These are phyloP conservation scores for Actinernus sp. DNA, from an alignment of 92 coral and sea anemone species.

Conservation along the genomic window DNA sequence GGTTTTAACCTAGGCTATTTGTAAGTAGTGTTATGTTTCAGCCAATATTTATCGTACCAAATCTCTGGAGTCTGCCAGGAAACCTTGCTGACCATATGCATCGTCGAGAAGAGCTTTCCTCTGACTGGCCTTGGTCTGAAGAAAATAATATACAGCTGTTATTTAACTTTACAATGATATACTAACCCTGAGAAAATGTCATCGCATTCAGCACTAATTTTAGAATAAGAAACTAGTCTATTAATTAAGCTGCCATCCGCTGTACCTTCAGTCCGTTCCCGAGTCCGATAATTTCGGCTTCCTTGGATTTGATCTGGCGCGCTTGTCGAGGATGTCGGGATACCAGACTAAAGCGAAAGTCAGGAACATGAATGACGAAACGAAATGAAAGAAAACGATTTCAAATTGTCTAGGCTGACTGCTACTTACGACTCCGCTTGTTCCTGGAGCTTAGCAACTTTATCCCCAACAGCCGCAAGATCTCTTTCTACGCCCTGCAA, in stretches of 20 bases:
- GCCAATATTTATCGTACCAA: no score
- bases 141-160: background rate
- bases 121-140: conserved; percentile 71
- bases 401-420: background rate
- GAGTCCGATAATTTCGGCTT: conserved; percentile 73
- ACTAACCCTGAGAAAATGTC: no score
- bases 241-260: no score
- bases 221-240: no score
- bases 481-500: conserved; percentile 91
- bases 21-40: no score
- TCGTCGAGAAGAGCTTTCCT: conserved; percentile 83
- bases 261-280: conserved; percentile 84
- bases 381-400: background rate
- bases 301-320: conserved; percentile 85
- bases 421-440: conserved; percentile 79
- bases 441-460: conserved; percentile 76
- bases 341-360: conserved; percentile 85
- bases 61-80: conserved; percentile 92
- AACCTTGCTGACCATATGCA: conserved; percentile 97
- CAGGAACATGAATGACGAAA: no score
- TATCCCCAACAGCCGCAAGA: conserved; percentile 92
- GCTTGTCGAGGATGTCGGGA: conserved; percentile 94
- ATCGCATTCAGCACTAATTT: no score
- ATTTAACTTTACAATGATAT: no score
- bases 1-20: no score